Evolutionary conservation across 2,113 vertebrate genomes (phyloP).

Genomic region (Aramus guarauna): DNA sequence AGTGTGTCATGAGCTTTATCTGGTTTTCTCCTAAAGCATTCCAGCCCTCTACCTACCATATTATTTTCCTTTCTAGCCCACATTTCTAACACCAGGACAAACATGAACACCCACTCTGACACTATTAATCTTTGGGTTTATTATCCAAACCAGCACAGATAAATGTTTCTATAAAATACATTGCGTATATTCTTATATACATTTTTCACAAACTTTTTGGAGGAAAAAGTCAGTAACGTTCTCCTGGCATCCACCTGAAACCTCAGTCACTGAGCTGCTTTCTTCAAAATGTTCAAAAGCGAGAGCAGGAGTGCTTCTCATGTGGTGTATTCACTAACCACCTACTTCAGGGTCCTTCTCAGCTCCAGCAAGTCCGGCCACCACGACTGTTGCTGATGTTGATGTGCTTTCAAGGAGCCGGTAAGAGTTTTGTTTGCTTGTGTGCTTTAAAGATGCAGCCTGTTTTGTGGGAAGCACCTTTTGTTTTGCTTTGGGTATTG

Average conservation of each 20-base stretch:
- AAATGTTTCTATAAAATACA: background rate
- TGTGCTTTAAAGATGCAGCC: background rate
- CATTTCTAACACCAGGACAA: background rate
- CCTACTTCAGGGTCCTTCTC: background rate
- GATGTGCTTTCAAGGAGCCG: background rate
- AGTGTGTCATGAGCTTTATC: background rate
- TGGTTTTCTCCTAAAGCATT: background rate
- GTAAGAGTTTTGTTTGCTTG: background rate
- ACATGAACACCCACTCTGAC: background rate
- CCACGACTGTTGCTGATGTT: accelerated
- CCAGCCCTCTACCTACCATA: background rate
- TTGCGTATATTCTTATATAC: accelerated
- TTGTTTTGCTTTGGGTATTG: background rate
- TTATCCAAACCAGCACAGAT: background rate
- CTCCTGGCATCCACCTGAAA: background rate
- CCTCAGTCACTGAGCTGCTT: no score
- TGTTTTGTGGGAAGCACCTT: background rate
- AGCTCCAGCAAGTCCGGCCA: background rate
- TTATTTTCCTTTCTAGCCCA: background rate
- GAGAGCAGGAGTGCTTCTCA: background rate
- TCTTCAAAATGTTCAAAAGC: background rate
- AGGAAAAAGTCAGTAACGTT: no score
- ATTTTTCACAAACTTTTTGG: background rate
- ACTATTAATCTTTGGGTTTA: background rate
- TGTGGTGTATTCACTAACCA: accelerated